Evolutionary conservation across 2,888 invertebrate genomes (phyloP).

Genomic region (Clitarchus hookeri): DNA sequence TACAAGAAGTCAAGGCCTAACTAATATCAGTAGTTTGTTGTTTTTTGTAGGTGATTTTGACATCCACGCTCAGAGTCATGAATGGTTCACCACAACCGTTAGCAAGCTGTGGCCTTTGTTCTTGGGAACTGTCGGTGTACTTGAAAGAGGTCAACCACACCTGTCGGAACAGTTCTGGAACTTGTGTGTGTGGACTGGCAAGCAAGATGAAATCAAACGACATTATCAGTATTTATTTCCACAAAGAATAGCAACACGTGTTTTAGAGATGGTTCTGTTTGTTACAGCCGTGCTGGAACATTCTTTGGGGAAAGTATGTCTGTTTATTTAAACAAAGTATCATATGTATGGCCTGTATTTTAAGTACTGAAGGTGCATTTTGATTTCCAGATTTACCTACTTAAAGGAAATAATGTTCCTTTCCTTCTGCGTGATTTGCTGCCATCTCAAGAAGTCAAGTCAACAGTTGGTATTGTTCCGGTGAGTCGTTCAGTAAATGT

Average conservation of each 20-base stretch:
- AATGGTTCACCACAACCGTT: slow-evolving; percentile 27
- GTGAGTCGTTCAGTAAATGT: slow-evolving; percentile 47
- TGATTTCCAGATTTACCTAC: slow-evolving; percentile 41
- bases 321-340: too few species aligned
- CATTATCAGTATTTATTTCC: slow-evolving; percentile 2
- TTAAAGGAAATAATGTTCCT: slow-evolving; percentile 49
- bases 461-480: slow-evolving; percentile 52
- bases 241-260: slow-evolving; percentile 26
- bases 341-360: background rate
- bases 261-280: slow-evolving; percentile 46
- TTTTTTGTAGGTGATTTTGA: slow-evolving; percentile 30
- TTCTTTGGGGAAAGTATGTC: slow-evolving; percentile 47
- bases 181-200: slow-evolving; percentile 33
- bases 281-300: slow-evolving; percentile 49
- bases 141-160: background rate
- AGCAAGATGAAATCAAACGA: slow-evolving; percentile 29
- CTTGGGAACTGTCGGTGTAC: slow-evolving; percentile 18
- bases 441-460: slow-evolving; percentile 50
- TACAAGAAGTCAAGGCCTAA: too few species aligned
- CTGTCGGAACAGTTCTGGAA: slow-evolving; percentile 15
- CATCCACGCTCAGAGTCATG: slow-evolving; percentile 29
- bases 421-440: slow-evolving; percentile 57
- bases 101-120: slow-evolving; percentile 32
- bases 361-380: background rate
- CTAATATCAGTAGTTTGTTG: background rate